Conservation (phyloP, 2,888 invertebrate genomes). For the Seira musarum region DNA sequence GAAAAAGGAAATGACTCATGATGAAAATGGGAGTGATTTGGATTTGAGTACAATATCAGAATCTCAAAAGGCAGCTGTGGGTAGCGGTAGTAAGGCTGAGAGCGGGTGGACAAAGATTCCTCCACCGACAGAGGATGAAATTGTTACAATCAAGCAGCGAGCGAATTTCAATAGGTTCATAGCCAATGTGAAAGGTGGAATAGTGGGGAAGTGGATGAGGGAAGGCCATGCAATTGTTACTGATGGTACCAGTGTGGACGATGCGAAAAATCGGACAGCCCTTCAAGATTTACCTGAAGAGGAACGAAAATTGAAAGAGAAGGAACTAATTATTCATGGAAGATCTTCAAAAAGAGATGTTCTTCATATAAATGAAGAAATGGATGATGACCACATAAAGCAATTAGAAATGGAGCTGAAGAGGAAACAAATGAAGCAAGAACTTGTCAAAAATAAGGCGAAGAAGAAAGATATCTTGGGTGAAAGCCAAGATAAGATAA, state of each 20-base stretch:
- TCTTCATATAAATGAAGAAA: too few species aligned
- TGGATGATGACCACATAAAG: too few species aligned
- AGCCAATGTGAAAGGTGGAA: slow-evolving; percentile 3
- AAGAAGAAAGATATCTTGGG: too few species aligned
- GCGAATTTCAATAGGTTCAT: slow-evolving; percentile 37
- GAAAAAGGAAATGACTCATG: slow-evolving; percentile 20
- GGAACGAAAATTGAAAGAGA: slow-evolving; percentile 30
- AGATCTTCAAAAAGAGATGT: neutral
- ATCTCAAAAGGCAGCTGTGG: neutral
- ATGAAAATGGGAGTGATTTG: slow-evolving; percentile 9
- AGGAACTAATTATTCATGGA: slow-evolving; percentile 5
- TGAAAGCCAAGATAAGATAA: too few species aligned
- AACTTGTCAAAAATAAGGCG: too few species aligned
- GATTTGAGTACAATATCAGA: too few species aligned
- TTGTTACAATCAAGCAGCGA: slow-evolving; percentile 16
- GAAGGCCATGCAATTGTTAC: slow-evolving; percentile 23
- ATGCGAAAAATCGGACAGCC: too few species aligned
- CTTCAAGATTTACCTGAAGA: too few species aligned
- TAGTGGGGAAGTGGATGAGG: slow-evolving; percentile 32
- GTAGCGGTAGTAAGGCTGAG: neutral
- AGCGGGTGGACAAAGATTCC: slow-evolving; percentile 9
- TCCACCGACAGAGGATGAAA: slow-evolving; percentile 48
- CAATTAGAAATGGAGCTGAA: too few species aligned
- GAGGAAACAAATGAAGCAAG: too few species aligned
- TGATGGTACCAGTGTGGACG: slow-evolving; percentile 17